Conservation (phyloP, 2,797 vertebrate species). For the Gouania willdenowi region DNA sequence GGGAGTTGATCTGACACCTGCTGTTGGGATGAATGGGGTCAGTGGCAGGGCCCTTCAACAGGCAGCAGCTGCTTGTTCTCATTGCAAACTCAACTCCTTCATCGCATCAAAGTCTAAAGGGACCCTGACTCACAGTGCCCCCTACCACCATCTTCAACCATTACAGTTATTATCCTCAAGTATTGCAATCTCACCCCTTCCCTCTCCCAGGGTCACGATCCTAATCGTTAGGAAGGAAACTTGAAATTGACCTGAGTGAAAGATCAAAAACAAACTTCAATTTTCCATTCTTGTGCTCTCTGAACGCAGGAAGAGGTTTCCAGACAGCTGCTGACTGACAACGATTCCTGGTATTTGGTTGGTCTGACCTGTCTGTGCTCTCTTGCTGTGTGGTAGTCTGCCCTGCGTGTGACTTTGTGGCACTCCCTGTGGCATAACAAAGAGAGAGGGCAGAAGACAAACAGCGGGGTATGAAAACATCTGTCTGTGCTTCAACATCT, state of each 20-base stretch:
- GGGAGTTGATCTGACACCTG: constrained; percentile 77
- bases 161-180: constrained; percentile 61
- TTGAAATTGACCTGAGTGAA: constrained; percentile 58
- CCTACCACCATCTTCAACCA: constrained; percentile 50
- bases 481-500: constrained; percentile 24
- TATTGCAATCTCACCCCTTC: constrained; percentile 20
- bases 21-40: constrained; percentile 80
- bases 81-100: constrained; percentile 60
- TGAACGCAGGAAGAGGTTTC: constrained; percentile 60
- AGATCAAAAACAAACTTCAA: constrained; percentile 58
- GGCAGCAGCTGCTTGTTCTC: constrained; percentile 78
- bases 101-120: constrained; percentile 26
- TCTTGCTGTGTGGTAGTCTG: constrained; percentile 72
- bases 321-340: constrained; percentile 68
- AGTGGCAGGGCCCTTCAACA: constrained; percentile 71
- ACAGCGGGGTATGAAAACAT: constrained; percentile 51
- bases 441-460: constrained; percentile 48
- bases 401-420: constrained; percentile 56
- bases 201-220: constrained; percentile 41
- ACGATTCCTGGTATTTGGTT: constrained; percentile 64
- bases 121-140: constrained; percentile 51
- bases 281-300: constrained; percentile 46
- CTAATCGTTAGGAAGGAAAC: constrained; percentile 52
- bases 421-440: constrained; percentile 61
- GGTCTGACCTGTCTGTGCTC: constrained; percentile 72